Evolutionary conservation across 1,140 invertebrate species (phyloP), one percentile per base, ranked within the genome.

Genomic region (Holotrichia oblita): DNA sequence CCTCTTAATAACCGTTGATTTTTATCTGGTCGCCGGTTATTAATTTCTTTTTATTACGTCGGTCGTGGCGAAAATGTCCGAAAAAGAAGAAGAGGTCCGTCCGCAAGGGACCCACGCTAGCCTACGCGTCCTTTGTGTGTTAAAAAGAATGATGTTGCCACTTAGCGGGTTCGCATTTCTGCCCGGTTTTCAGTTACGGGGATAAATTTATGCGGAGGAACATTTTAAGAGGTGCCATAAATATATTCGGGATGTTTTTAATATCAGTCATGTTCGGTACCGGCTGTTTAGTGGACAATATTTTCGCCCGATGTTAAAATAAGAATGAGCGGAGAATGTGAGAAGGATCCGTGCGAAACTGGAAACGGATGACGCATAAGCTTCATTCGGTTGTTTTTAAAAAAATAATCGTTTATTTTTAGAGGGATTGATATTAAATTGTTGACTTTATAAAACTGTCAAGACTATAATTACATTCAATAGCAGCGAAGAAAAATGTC

Each of bases 111-210:
- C 48, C 48, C 17, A 55, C 17, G 14, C 48, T 34, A 17, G 14
- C 14, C 14, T 55, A 17, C 14, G 48, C 48, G 8, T 14, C 9
- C 42, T 9, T 44, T 55, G 14, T 55, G 48, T 55, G 48, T 55
- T 55, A 55, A 55, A 55, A 55, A 55, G 48, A 55, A 55, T 55
- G 17, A 55, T 55, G 48, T 55, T 17, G 14, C 48, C 48, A 55
- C 48, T 55, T 55, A 55, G 48, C 48, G 48, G 48, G 48, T 17
- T 55, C 48, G 48, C 48, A 55, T 55, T 55, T 55, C 48, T 55
- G 48, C 48, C 14, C 14, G 48, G 14, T 17, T 55, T 17, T 55
- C 48, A 17, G 10, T 55, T 55, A 55, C 48, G 48, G 17, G 48
- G 17, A 55, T 55, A 55, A 55, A 55, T 55, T 55, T 55, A 55